A percentile compares a stretch with the other conserved stretches of the same genome.
These are phyloP conservation scores for Leucophora obtusa DNA, from an alignment of 2,888 invertebrate genomes.

Conservation along the genomic window DNA sequence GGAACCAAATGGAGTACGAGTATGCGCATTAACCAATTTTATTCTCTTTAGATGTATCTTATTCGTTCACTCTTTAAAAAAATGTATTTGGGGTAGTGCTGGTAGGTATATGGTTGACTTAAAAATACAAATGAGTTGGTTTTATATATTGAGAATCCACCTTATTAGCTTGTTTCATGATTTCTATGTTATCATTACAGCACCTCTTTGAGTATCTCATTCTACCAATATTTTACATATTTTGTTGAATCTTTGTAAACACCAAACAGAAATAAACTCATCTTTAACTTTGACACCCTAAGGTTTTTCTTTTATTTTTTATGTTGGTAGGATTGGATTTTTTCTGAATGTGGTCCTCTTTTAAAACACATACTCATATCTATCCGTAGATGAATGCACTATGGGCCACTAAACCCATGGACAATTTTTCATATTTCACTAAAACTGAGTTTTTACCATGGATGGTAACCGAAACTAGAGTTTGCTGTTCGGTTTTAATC, in stretches of 20 bases:
- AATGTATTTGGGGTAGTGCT: neutral
- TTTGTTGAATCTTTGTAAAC: neutral
- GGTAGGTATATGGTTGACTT: no score
- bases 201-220: neutral
- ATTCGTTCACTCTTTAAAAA: neutral
- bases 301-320: constrained; percentile 1
- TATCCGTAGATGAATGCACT: neutral
- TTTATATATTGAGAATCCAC: constrained; percentile 4
- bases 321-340: neutral
- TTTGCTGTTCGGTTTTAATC: no score
- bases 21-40: constrained; percentile 33
- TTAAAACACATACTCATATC: neutral
- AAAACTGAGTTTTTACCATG: no score
- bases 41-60: constrained; percentile 7
- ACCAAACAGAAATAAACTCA: neutral
- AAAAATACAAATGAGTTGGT: no score
- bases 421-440: no score
- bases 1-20: constrained; percentile 35
- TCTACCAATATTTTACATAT: neutral
- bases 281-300: constrained; percentile 17
- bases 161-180: constrained; percentile 29
- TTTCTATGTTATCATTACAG: constrained; percentile 11
- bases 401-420: neutral
- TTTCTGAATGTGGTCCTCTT: neutral
- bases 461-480: no score